Evolutionary conservation across 2,113 vertebrate genomes (phyloP), one percentile per base, ranked within the genome.

Genomic region (Xiphophorus hellerii): DNA sequence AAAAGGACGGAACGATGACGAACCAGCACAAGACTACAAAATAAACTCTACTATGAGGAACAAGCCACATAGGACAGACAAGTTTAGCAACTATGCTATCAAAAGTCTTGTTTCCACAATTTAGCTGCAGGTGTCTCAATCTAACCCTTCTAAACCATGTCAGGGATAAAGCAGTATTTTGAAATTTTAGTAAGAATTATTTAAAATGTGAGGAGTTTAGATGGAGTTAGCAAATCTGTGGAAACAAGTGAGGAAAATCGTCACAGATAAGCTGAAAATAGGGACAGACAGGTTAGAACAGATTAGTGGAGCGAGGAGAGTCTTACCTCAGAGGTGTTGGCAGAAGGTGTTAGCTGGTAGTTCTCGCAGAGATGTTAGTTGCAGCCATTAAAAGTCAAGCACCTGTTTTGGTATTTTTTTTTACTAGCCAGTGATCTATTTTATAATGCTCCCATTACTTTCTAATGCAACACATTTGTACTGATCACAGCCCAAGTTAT

Each of bases 71-170:
- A 29, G 67, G 71, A 92, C 85, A 84, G 37, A 84, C 73, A 60
- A 28, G 48, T 87, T 75, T 74, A 81, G 29, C 77, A 83, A 71
- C 71, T 72, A 71, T 81, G 89, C 68, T 42, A 80, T 71, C 83
- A 69, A 73, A 35, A 84, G 82, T 79, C 92, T 93, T 92, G 93
- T 93, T 93, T 94, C 93, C 90, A 93, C 88, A 93, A 85, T 91
- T 83, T 75, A 58, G 64, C 70, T 54, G 66, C 62, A 80, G 75
- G 48, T 8, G 64, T 75, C 69, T 63, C 70, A 42, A 76, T 64
- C 80, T 60, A 39, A 76, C 51, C 63, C 11, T 62, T 70, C 35
- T 42, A 2, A 44, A 83, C 39, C 62, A 73, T 80, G 66, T 77
- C 75, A 42, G 48, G 27, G 29, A 17, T 4, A 12, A n/a, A 37